Evolutionary conservation across 2,113 vertebrate genomes (phyloP).

Genomic region (Gulo gulo): DNA sequence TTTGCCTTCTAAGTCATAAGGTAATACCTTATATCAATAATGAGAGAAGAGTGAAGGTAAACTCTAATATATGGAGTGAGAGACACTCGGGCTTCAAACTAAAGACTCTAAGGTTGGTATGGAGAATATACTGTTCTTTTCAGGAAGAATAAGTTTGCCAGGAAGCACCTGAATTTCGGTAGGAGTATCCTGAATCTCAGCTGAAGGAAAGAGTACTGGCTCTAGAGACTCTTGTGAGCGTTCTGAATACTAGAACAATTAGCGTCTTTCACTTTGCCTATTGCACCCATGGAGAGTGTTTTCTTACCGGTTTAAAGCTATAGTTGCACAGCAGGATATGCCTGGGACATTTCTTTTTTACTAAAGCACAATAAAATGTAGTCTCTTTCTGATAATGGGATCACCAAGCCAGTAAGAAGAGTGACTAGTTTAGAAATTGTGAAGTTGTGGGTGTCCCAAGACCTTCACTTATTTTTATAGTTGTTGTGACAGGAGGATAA

Average conservation of each 20-base stretch:
- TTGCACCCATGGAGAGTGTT: background rate
- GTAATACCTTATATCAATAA: background rate
- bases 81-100: background rate
- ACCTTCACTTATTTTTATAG: background rate
- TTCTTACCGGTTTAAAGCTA: background rate
- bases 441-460: background rate
- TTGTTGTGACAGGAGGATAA: background rate
- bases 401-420: background rate
- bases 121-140: background rate
- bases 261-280: background rate
- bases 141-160: no score
- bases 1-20: background rate
- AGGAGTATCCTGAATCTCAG: background rate
- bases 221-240: background rate
- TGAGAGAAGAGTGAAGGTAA: background rate
- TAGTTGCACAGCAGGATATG: background rate
- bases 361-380: background rate
- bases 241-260: background rate
- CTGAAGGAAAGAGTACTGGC: background rate
- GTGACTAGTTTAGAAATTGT: background rate
- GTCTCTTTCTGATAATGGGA: background rate
- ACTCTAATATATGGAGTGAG: background rate
- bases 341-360: background rate
- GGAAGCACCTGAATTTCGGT: background rate
- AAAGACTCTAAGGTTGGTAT: background rate